Conservation (phyloP, 2,797 vertebrate genomes). For the Argyrosomus regius region DNA sequence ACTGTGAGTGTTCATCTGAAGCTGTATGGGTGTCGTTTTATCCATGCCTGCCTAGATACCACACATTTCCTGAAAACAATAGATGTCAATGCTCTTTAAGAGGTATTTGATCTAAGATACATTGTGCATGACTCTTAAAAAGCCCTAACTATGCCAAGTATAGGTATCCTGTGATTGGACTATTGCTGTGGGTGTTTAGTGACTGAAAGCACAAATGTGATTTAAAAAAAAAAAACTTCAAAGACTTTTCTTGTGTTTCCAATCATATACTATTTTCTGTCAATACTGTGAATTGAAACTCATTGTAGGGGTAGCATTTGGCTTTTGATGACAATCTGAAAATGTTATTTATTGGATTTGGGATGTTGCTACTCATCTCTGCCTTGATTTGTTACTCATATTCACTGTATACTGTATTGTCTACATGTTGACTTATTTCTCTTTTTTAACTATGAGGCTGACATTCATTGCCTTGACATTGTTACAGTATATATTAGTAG, state of each 20-base stretch:
- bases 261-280: constrained; percentile 26
- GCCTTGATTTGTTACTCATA: constrained; percentile 34
- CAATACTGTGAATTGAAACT: constrained; percentile 45
- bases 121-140: constrained; percentile 61
- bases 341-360: not conserved
- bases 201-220: constrained; percentile 42
- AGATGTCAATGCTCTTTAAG: constrained; percentile 39
- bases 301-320: not conserved
- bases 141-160: constrained; percentile 25
- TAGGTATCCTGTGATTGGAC: constrained; percentile 28
- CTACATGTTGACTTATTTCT: constrained; percentile 22
- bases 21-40: constrained; percentile 29
- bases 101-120: constrained; percentile 35
- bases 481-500: constrained; percentile 16
- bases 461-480: constrained; percentile 19
- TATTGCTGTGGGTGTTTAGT: constrained; percentile 31
- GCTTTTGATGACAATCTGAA: constrained; percentile 49
- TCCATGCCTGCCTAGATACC: constrained; percentile 31
- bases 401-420: not conserved
- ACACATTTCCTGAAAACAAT: constrained; percentile 28
- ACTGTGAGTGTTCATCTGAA: constrained; percentile 33
- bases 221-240: constrained; percentile 1
- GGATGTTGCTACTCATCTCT: constrained; percentile 25
- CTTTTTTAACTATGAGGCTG: constrained; percentile 18
- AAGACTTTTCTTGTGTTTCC: constrained; percentile 30